These are phyloP conservation scores for Nannoperca obscura DNA, from an alignment of 2,797 vertebrate genomes.

Conservation along the genomic window DNA sequence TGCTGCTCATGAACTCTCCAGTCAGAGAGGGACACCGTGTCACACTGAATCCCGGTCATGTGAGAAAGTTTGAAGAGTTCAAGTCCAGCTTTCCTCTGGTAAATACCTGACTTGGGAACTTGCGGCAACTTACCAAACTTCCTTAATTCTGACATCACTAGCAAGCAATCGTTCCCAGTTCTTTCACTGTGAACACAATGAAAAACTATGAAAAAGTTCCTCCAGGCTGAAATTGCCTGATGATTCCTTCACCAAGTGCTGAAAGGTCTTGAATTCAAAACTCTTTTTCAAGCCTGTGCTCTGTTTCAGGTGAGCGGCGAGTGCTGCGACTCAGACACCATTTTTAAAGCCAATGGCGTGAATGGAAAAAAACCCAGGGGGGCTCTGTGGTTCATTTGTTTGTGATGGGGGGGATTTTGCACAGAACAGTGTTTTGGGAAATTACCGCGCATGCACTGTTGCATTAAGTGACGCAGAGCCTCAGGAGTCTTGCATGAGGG, in stretches of 20 bases:
- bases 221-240: too few species aligned
- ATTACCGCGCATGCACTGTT: not conserved
- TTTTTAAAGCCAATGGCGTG: constrained; percentile 1
- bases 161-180: not conserved
- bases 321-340: not conserved
- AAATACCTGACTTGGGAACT: constrained; percentile 32
- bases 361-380: not conserved
- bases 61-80: constrained; percentile 32
- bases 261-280: not conserved
- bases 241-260: not conserved
- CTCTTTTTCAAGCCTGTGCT: not conserved
- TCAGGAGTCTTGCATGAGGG: constrained; percentile 14
- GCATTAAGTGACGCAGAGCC: constrained; percentile 2
- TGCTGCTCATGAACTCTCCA: constrained; percentile 13
- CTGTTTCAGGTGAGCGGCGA: not conserved
- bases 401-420: not conserved
- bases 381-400: not conserved
- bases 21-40: constrained; percentile 24
- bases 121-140: constrained; percentile 28
- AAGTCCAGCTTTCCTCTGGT: constrained; percentile 30
- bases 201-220: too few species aligned
- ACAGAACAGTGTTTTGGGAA: not conserved
- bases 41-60: constrained; percentile 27
- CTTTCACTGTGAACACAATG: too few species aligned
- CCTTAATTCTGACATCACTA: constrained; percentile 22